Evolutionary conservation across 35 echinoderm and acorn worm species (phyloP), one percentile per base, ranked within the genome.

Genomic region (Acanthaster planci): DNA sequence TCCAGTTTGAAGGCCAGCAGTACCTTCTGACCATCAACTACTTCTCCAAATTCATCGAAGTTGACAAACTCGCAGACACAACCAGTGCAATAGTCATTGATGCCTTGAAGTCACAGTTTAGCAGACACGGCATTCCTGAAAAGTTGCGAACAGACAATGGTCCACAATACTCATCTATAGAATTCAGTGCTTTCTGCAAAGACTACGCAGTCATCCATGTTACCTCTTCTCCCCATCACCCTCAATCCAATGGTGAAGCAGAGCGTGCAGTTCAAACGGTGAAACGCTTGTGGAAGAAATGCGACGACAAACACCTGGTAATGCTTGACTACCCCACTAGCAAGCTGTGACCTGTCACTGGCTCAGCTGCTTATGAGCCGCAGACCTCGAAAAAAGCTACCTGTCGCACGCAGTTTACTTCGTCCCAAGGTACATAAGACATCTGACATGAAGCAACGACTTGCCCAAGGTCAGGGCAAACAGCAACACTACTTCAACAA

Each of bases 81-180:
- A 82, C 72, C 29, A 86, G 77, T 30, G 29, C 40, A 1, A 23
- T 82, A 21, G 26, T 82, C 1, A 81, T 85, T 23, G n/a, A 60
- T 18, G 54, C 36, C 4, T 44, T 89, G 8, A 93, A 93, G 44
- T 31, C 77, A 53, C 87, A 93, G 31, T 90, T 94, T 39, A 57
- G 54, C 14, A 27, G 88, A 42, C 81, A 93, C 39, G 92, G 83
- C 2, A 90, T 94, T 54, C 87, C 92, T 9, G 83, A 85, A 59
- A 86, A 38, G 12, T 39, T 95, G 15, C 22, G 78, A 40, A 83
- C 84, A 53, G 92, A 90, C 79, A 94, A 94, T 47, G 92, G 88
- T n/a, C 92, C 92, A 38, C 88, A 91, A 51, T 94, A 87, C 50
- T 39, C 38, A 0, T 94, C 88, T 60, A 7, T 39, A 82, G 78